Evolutionary conservation across 2,888 invertebrate genomes (phyloP).

Genomic region (Ectropis crepuscularia): DNA sequence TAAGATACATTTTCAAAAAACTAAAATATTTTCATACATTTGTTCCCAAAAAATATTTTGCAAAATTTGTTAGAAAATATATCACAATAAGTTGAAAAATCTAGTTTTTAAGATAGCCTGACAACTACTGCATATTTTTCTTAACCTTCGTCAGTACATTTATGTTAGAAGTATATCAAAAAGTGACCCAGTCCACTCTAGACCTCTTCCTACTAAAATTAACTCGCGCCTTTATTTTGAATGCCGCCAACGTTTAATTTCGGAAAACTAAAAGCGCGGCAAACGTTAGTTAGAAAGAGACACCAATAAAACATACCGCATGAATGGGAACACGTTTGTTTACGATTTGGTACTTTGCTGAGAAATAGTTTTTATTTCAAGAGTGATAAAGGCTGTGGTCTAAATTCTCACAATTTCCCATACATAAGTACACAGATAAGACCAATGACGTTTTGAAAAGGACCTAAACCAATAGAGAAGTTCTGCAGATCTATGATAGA

Average conservation of each 20-base stretch:
- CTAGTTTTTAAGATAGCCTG: slow-evolving; percentile 44
- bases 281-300: slow-evolving; percentile 80
- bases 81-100: slow-evolving; percentile 52
- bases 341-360: slow-evolving; percentile 77
- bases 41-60: slow-evolving; percentile 69
- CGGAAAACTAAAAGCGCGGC: slow-evolving; percentile 80
- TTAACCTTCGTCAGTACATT: slow-evolving; percentile 53
- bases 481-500: too few relatives aligned
- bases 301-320: slow-evolving; percentile 81
- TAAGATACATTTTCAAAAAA: slow-evolving; percentile 48
- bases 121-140: slow-evolving; percentile 56
- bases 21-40: slow-evolving; percentile 65
- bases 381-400: slow-evolving; percentile 62
- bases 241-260: slow-evolving; percentile 81
- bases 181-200: slow-evolving; percentile 74
- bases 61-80: slow-evolving; percentile 58
- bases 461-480: neutral
- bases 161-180: slow-evolving; percentile 81
- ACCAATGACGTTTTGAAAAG: slow-evolving; percentile 6
- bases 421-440: neutral
- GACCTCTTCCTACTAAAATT: slow-evolving; percentile 75
- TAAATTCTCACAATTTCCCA: slow-evolving; percentile 5
- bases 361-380: slow-evolving; percentile 80
- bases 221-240: slow-evolving; percentile 80
- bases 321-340: slow-evolving; percentile 76